phyloP scores from a whole-genome alignment of 2,113 vertebrate genomes.

The Mellivora capensis region DNA sequence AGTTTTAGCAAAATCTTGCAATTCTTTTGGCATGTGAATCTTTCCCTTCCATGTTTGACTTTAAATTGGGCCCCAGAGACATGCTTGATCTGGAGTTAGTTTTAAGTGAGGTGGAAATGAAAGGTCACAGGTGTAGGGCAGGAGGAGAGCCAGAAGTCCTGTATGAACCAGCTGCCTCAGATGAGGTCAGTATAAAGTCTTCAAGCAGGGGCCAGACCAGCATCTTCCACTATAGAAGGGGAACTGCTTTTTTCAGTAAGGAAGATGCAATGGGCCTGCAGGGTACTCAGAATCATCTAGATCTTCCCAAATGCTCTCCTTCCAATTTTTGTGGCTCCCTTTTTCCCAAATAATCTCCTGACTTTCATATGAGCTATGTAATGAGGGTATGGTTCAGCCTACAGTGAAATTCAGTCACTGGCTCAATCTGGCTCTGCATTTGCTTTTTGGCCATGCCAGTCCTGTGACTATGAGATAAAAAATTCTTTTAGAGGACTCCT shows the following conservation, averaged over 20 bases:
- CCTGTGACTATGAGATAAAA: neutral
- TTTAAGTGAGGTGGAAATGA: neutral
- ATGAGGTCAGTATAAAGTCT: neutral
- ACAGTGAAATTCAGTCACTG: neutral
- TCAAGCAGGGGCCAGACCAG: neutral
- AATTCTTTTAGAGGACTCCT: neutral
- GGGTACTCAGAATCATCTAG: neutral
- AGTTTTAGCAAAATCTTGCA: constrained; percentile 13
- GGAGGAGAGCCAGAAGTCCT: neutral
- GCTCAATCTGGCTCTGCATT: neutral
- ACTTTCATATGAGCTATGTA: neutral
- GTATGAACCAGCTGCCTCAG: neutral
- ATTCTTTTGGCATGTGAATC: neutral
- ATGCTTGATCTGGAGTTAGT: neutral
- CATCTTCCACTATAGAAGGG: neutral
- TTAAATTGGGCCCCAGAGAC: neutral
- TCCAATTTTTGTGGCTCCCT: neutral
- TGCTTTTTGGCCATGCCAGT: neutral
- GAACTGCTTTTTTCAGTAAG: neutral
- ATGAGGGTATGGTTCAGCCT: neutral
- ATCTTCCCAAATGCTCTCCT: neutral
- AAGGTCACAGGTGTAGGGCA: neutral
- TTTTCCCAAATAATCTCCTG: neutral
- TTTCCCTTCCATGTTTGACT: neutral
- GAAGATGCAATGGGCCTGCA: neutral